Percentiles rank a stretch among this genome's conserved stretches.
phyloP scores from a whole-genome alignment of 2,113 vertebrate species.

The Microtus oregoni region DNA sequence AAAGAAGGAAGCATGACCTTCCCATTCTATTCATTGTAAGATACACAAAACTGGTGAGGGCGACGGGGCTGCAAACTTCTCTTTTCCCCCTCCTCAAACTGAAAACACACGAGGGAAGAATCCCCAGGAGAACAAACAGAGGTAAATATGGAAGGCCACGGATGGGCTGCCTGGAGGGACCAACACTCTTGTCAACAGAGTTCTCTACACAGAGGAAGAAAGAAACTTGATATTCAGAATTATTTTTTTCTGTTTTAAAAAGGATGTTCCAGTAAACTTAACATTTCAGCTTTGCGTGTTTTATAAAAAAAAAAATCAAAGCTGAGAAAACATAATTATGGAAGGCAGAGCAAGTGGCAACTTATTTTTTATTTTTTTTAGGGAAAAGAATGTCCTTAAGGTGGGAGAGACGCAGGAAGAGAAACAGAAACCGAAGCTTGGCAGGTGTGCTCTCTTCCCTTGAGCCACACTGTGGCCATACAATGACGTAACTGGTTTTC shows the following conservation, averaged over 20 bases:
- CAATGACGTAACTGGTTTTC: not conserved
- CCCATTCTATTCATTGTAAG: not conserved
- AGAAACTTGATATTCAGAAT: slow-evolving; percentile 43
- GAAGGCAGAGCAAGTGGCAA: slow-evolving; percentile 30
- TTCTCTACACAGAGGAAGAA: slow-evolving; percentile 27
- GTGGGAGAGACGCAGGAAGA: not conserved
- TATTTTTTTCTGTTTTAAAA: not conserved
- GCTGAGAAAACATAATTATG: slow-evolving; percentile 47
- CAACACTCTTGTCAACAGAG: slow-evolving; percentile 29
- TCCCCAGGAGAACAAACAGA: not conserved
- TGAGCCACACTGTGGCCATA: not conserved
- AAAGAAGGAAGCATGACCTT: not conserved
- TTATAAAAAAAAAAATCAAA: slow-evolving; percentile 1
- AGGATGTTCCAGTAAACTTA: slow-evolving; percentile 11
- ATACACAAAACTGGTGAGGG: not conserved
- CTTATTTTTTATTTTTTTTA: not conserved
- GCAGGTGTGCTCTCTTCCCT: not conserved
- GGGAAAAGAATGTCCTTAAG: slow-evolving; percentile 18
- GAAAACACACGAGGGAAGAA: not conserved
- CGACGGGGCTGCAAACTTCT: not conserved
- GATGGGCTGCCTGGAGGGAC: not conserved
- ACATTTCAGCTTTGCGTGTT: slow-evolving; percentile 41
- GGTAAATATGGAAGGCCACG: not conserved
- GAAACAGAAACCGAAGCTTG: not conserved
- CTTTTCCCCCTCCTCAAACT: not conserved